Conservation (phyloP, 2,797 vertebrate species). For the Sciaenops ocellatus region DNA sequence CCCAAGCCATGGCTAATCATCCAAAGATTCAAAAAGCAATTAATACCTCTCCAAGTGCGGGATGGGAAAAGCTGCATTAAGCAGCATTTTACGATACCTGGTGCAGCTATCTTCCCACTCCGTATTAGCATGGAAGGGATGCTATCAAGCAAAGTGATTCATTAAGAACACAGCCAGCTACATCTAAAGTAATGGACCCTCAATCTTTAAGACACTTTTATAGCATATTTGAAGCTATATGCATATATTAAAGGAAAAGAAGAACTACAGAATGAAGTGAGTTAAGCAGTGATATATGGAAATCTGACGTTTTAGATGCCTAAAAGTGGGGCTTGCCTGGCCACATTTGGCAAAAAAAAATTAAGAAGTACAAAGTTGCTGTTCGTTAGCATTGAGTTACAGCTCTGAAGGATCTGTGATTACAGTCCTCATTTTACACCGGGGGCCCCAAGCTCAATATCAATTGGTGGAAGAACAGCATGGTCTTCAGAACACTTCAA, state of each 20-base stretch:
- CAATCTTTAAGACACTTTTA: slow-evolving; percentile 53
- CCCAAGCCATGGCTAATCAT: slow-evolving; percentile 66
- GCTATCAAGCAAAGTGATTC: slow-evolving; percentile 56
- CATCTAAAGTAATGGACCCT: slow-evolving; percentile 54
- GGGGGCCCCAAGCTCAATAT: slow-evolving; percentile 55
- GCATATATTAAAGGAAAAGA: slow-evolving; percentile 44
- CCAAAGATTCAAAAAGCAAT: slow-evolving; percentile 67
- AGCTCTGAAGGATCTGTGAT: slow-evolving; percentile 72
- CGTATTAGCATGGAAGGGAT: slow-evolving; percentile 53
- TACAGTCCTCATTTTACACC: slow-evolving; percentile 66
- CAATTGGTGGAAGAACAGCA: slow-evolving; percentile 69
- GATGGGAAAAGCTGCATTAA: slow-evolving; percentile 57
- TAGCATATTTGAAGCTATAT: slow-evolving; percentile 43
- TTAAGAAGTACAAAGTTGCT: slow-evolving; percentile 32
- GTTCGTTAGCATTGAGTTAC: slow-evolving; percentile 58
- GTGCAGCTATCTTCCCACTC: slow-evolving; percentile 47
- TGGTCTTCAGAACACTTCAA: slow-evolving; percentile 75
- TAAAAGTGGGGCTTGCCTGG: slow-evolving; percentile 11
- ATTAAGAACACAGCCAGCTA: slow-evolving; percentile 59
- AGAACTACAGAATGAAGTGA: slow-evolving; percentile 18
- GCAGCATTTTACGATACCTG: slow-evolving; percentile 60
- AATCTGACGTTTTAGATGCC: slow-evolving; percentile 46
- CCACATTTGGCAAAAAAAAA: slow-evolving; percentile 25
- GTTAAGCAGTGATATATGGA: slow-evolving; percentile 27
- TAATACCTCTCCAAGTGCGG: slow-evolving; percentile 69